Conservation (phyloP, 2,797 vertebrate species). For the Myotis findleyi region DNA sequence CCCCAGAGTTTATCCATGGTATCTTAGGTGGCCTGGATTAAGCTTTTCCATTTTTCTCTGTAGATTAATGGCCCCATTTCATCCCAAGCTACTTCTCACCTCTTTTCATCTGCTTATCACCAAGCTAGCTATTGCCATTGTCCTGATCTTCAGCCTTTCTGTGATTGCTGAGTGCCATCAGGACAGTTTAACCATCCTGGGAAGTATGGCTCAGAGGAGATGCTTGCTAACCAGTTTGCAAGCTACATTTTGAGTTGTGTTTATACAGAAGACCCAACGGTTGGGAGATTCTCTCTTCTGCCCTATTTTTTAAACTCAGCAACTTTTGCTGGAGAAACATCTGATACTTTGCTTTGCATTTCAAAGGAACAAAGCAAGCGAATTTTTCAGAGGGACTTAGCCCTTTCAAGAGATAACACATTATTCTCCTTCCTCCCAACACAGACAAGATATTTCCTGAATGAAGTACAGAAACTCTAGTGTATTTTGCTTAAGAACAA, state of each 20-base stretch:
- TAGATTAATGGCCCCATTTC: background rate
- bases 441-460: background rate
- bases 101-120: background rate
- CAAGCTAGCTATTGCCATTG: background rate
- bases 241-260: background rate
- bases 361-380: background rate
- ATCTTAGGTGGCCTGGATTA: background rate
- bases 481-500: background rate
- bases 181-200: background rate
- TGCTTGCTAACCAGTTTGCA: background rate
- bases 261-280: background rate
- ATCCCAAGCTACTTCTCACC: background rate
- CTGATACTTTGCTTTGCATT: background rate
- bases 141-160: background rate
- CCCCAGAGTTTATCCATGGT: background rate
- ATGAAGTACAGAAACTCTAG: background rate
- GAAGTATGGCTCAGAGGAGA: background rate
- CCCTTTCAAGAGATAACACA: background rate
- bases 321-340: background rate
- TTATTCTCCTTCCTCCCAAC: background rate
- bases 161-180: background rate
- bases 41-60: background rate
- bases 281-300: background rate
- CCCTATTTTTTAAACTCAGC: background rate
- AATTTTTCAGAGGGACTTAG: background rate